Base-by-base conservation (phyloP, 2,113 vertebrate species). In the Murina feae region DNA sequence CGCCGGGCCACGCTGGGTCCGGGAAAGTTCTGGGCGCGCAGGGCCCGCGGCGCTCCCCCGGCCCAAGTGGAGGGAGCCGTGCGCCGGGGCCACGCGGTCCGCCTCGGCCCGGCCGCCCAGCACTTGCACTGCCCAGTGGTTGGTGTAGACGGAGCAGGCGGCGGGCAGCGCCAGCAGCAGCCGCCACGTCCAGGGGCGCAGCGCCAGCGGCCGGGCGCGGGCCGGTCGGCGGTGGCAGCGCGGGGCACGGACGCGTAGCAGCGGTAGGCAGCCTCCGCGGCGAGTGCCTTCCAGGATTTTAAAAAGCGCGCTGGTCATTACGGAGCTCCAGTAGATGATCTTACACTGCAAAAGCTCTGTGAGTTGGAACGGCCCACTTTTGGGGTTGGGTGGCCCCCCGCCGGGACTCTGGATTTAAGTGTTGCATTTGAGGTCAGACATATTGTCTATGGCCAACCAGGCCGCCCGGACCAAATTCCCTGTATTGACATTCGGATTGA, bases 101-200 rank as follows among this genome's bases (percentile, higher is more conserved):
- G 99, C 99, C 75, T 98, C 98, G 44, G 96, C 96, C 17, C 97
- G 92, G 51, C 99, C 99, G 87, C 99, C 99, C 49, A 96, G 82
- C 82, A 99, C 98, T 89, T 98, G 97, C 93, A 99, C 99, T 49
- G 99, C 99, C 99, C 99, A 99, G 97, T 99, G 99, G 98, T 99
- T 99, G 76, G 99, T 99, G 91, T 98, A 99, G 92, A 99, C 96
- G 90, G 98, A 88, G 92, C 95, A 96, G 93, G 96, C 90, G 81
- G 97, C 95, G 49, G 96, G 91, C 74, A 97, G 95, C 63, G 96
- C 93, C 28, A 96, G 89, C 93, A 96, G 96, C 96, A 97, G 96
- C 78, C 96, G 90, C 97, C 95, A 95, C 92, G 58, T 85, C 94
- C 95, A 90, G 86, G 85, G 86, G 80, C 84, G 89, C 91, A 58